These are phyloP conservation scores for Hippocampus abdominalis DNA, from an alignment of 2,113 vertebrate species.

Conservation along the genomic window DNA sequence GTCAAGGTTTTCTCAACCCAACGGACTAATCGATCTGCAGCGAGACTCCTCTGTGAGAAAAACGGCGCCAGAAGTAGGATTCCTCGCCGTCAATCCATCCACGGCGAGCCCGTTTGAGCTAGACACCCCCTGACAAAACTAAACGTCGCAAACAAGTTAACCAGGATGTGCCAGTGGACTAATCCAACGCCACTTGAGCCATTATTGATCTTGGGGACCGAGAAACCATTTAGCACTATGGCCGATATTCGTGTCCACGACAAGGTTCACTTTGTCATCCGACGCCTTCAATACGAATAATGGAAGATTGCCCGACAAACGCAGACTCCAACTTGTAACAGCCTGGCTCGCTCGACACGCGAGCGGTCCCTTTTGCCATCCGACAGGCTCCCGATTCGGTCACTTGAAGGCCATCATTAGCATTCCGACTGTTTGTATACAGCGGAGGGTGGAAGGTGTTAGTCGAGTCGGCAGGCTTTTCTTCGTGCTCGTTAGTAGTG, in stretches of 20 bases:
- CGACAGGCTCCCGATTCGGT: constrained; percentile 33
- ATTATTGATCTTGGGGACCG: constrained; percentile 18
- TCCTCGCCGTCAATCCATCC: no score
- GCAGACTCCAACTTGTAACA: constrained; percentile 10
- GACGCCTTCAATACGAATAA: constrained; percentile 21
- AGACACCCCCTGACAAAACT: background rate
- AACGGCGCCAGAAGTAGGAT: background rate
- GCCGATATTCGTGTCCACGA: constrained; percentile 23
- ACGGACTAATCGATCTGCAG: background rate
- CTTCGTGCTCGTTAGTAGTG: constrained; percentile 57
- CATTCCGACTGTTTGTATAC: background rate
- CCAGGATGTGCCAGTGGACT: background rate
- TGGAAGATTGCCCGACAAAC: constrained; percentile 3
- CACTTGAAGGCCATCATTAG: constrained; percentile 22
- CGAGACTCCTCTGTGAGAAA: background rate
- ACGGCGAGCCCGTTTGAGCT: background rate
- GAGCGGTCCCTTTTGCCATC: constrained; percentile 17
- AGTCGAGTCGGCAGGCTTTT: constrained; percentile 57
- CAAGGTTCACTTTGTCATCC: constrained; percentile 5
- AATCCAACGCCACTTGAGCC: background rate
- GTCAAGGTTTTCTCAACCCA: background rate
- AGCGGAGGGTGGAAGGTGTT: constrained; percentile 46
- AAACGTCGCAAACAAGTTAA: constrained; percentile 2
- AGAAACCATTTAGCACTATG: constrained; percentile 25
- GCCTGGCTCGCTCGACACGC: constrained; percentile 23